These are phyloP conservation scores for Trachelus iudaicus DNA, from an alignment of 2,888 invertebrate species.

Conservation along the genomic window DNA sequence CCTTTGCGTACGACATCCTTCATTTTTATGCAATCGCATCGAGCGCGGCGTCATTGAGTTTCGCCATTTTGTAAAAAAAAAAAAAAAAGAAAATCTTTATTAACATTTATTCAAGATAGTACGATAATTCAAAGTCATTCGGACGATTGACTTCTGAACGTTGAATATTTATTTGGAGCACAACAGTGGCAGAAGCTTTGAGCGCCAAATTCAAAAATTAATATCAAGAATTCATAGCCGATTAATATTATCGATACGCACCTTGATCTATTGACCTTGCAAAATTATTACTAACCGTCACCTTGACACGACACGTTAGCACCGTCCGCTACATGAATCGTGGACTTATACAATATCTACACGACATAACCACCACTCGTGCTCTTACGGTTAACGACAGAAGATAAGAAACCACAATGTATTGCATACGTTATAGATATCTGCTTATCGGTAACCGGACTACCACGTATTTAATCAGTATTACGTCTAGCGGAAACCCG, in stretches of 20 bases:
- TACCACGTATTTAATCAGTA: background rate
- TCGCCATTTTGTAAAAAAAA: background rate
- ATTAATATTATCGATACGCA: background rate
- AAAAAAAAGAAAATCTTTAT: too few species aligned
- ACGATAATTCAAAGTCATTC: background rate
- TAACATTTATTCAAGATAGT: background rate
- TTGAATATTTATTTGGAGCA: background rate
- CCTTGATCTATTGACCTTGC: background rate
- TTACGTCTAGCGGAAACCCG: background rate
- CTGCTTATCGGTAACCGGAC: background rate
- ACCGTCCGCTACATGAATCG: background rate
- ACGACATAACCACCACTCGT: background rate
- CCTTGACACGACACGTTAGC: background rate
- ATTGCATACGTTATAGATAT: background rate
- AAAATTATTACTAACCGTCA: background rate
- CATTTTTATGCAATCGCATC: background rate
- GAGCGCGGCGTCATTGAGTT: background rate
- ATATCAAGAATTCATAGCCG: background rate
- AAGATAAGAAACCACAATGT: background rate
- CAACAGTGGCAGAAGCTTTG: background rate
- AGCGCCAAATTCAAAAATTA: background rate
- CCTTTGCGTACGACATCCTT: background rate
- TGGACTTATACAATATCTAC: background rate
- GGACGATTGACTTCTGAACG: background rate
- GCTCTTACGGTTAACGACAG: background rate